Evolutionary conservation across 2,797 vertebrate species (phyloP).

Genomic region (Oreortyx pictus): DNA sequence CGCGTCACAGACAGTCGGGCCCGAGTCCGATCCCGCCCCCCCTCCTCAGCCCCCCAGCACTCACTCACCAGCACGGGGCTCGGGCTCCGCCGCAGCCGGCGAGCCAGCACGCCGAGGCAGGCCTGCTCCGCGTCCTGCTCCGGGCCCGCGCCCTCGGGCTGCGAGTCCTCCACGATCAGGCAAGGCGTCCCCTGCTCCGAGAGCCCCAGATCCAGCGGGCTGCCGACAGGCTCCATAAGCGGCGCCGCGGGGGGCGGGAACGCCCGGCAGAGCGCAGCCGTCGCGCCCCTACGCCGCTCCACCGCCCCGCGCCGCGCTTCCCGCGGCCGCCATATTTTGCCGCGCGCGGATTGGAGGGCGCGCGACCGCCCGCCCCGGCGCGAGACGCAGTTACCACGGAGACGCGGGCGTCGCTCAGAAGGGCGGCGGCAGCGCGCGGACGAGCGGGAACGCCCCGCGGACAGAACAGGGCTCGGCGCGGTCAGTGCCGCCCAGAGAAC

Average conservation of each 20-base stretch:
- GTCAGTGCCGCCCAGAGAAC: too few species aligned
- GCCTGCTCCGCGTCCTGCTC: constrained; percentile 87
- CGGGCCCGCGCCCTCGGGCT: constrained; percentile 86
- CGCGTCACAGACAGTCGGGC: not conserved
- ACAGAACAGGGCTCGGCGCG: not conserved
- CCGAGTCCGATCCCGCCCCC: not conserved
- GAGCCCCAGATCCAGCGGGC: constrained; percentile 87
- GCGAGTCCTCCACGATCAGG: constrained; percentile 93
- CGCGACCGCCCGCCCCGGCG: not conserved
- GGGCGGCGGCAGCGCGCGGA: not conserved
- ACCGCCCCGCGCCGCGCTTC: not conserved
- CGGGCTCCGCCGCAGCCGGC: constrained; percentile 83
- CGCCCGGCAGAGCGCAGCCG: not conserved
- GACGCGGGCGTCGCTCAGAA: not conserved
- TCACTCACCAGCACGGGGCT: constrained; percentile 89
- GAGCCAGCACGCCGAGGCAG: constrained; percentile 83
- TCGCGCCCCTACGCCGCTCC: not conserved
- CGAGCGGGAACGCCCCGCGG: not conserved
- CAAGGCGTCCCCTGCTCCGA: constrained; percentile 88
- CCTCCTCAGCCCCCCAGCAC: too few species aligned
- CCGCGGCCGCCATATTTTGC: constrained; percentile 37
- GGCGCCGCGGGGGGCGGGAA: not conserved
- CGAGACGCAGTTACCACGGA: not conserved
- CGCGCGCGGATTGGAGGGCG: not conserved
- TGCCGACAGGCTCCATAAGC: constrained; percentile 87